Evolutionary conservation across 1,140 invertebrate species (phyloP), one percentile per base, ranked within the genome.

Genomic region (Lysiphlebus fabarum): DNA sequence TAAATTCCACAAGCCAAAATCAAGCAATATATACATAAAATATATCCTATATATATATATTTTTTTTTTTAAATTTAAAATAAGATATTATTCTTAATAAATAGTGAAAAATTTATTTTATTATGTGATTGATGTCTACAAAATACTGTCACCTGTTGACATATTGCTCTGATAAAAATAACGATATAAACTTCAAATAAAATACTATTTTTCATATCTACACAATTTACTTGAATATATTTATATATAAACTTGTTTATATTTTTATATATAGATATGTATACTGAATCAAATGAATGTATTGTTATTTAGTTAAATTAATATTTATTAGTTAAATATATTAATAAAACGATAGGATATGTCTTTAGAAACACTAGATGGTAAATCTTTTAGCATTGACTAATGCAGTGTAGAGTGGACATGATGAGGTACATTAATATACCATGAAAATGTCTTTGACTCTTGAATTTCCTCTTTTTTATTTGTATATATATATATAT

Each of bases 351-450:
- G 17, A 26, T 26, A 4, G 17, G 2, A 26, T 26, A 4, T 4
- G 17, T 26, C 17, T 26, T 26, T 26, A 1, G 72, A 73, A 74
- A 75, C 70, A 70, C 65, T 71, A 74, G 72, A 73, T 38, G 41
- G 69, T 62, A 58, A 53, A 56, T 54, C 51, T 62, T 63, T 61
- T 69, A 75, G 65, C 73, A 76, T 74, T 75, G 74, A 75, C 66
- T 76, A 75, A 76, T 76, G 70, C 68, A 65, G 72, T 76, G 73
- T 62, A 67, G 74, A 75, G 70, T 73, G 70, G 64, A 70, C 60
- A 67, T 70, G 74, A 76, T 68, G 74, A 76, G 67, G 59, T 45
- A 33, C 74, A 76, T 76, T 74, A 73, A 76, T 76, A 75, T 73
- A 66, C 5, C 68, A 74, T 76, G 71, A 75, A 76, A 76, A 73